A percentile compares a stretch with the other conserved stretches of the same genome.
Evolutionary conservation across 2,113 vertebrate genomes (phyloP).

Genomic region (Bothrops jararaca): DNA sequence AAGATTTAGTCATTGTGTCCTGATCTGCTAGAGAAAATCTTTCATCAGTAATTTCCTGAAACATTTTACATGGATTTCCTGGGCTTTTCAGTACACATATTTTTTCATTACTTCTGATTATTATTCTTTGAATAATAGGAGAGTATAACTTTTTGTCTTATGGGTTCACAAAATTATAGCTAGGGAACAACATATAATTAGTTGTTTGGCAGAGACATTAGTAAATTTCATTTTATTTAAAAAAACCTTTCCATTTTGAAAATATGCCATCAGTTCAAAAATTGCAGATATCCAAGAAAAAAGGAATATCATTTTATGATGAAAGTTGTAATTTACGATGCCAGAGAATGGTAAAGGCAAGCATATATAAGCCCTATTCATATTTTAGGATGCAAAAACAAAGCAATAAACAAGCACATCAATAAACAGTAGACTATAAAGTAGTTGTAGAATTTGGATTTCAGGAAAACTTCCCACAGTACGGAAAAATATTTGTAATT

Average conservation of each 20-base stretch:
- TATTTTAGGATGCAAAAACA: background rate
- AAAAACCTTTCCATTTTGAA: background rate
- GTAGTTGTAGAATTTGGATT: background rate
- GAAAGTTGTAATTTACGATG: background rate
- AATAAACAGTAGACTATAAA: background rate
- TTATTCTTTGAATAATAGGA: constrained; percentile 10
- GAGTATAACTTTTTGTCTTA: background rate
- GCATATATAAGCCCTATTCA: background rate
- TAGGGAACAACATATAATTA: background rate
- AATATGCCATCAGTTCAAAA: constrained; percentile 2
- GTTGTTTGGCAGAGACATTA: background rate
- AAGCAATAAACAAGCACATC: background rate
- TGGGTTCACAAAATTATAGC: background rate
- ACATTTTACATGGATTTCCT: background rate
- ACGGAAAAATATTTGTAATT: background rate
- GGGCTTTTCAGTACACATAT: background rate
- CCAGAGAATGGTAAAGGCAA: background rate
- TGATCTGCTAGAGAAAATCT: background rate
- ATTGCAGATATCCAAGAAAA: background rate
- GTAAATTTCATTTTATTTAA: background rate
- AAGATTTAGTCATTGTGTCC: background rate
- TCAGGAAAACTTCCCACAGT: background rate
- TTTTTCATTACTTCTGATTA: constrained; percentile 14
- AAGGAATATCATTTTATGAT: background rate
- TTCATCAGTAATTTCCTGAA: constrained; percentile 26